Percentiles rank a stretch among this genome's conserved stretches.
These are phyloP conservation scores for Phylloscopus whistleri DNA, from an alignment of 2,113 vertebrate genomes.

Conservation along the genomic window DNA sequence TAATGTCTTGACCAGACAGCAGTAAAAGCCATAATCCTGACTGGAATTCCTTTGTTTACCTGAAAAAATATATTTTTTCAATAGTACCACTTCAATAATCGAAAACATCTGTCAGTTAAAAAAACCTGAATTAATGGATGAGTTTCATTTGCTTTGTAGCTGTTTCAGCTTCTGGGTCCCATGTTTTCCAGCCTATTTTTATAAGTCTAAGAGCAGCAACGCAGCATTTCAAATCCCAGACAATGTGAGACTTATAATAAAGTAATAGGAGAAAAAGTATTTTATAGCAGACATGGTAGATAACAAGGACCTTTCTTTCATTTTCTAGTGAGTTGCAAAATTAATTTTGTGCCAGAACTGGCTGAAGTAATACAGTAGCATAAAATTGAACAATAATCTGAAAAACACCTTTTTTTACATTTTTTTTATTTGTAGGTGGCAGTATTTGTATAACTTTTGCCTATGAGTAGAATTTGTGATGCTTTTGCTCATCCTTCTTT, in stretches of 20 bases:
- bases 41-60: neutral
- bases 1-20: neutral
- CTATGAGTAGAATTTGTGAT: neutral
- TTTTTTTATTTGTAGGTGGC: neutral
- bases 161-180: neutral
- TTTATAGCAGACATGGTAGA: neutral
- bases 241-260: neutral
- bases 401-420: neutral
- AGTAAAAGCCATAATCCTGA: neutral
- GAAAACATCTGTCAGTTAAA: neutral
- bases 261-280: neutral
- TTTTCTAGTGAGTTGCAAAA: neutral
- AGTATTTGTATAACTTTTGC: neutral
- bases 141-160: neutral
- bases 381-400: neutral
- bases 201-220: neutral
- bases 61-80: neutral
- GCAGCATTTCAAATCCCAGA: neutral
- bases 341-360: neutral
- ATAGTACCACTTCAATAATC: neutral
- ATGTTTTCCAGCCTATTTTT: neutral
- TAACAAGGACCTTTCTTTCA: neutral
- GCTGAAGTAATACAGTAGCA: neutral
- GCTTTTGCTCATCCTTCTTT: neutral
- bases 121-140: neutral